Percentiles rank a stretch among this genome's conserved stretches.
Evolutionary conservation across 1,140 invertebrate species (phyloP).

Genomic region (Oreohelix idahoensis): DNA sequence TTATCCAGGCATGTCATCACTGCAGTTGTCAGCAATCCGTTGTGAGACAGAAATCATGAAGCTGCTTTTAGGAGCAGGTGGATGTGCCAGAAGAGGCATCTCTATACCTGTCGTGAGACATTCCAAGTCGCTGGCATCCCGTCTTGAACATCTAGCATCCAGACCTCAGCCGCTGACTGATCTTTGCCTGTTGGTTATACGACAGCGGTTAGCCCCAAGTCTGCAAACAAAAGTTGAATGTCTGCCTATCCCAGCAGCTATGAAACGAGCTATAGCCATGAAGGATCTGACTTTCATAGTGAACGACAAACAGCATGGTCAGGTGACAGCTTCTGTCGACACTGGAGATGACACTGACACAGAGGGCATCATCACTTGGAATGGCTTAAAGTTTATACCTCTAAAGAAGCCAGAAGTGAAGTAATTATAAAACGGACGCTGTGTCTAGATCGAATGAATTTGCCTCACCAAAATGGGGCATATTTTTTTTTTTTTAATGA

Average conservation of each 20-base stretch:
- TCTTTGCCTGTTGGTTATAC: neutral
- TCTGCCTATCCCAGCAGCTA: neutral
- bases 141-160: neutral
- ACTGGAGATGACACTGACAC: too few species aligned
- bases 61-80: neutral
- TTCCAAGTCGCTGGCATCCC: neutral
- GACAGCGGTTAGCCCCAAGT: neutral
- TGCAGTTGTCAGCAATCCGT: neutral
- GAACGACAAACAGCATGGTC: too few species aligned
- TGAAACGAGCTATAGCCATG: conserved; percentile 6
- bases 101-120: neutral
- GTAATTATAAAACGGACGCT: too few species aligned
- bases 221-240: neutral
- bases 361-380: too few species aligned
- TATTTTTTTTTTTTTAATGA: too few species aligned
- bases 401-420: too few species aligned
- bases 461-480: too few species aligned
- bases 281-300: neutral
- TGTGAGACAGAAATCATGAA: neutral
- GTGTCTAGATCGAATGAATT: too few species aligned
- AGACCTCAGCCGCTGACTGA: neutral
- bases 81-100: neutral
- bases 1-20: neutral
- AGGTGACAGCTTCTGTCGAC: too few species aligned
- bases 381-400: too few species aligned